These are phyloP conservation scores for Chelonus insularis DNA, from an alignment of 1,140 invertebrate genomes.

Conservation along the genomic window DNA sequence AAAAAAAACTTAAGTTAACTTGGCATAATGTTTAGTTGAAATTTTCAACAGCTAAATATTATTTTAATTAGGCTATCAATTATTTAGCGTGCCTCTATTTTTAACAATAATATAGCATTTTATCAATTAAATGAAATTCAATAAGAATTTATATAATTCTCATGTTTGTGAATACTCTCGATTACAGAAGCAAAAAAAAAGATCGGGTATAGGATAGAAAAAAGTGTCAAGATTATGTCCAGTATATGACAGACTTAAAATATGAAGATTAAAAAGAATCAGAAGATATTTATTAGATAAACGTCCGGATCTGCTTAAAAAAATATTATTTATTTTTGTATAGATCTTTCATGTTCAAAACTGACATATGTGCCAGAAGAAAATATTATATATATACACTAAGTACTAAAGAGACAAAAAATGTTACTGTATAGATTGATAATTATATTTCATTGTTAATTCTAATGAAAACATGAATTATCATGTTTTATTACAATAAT, in stretches of 20 bases:
- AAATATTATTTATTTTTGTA: slow-evolving; percentile 53
- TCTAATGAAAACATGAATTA: slow-evolving; percentile 19
- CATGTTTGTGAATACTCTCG: slow-evolving; percentile 13
- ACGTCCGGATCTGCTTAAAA: slow-evolving; percentile 36
- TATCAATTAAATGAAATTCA: neutral
- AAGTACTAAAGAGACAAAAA: slow-evolving; percentile 32
- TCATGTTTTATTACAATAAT: slow-evolving; percentile 7
- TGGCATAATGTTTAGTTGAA: neutral
- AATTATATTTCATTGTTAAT: slow-evolving; percentile 27
- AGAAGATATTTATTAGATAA: slow-evolving; percentile 7
- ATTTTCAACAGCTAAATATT: no score
- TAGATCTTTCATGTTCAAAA: slow-evolving; percentile 43
- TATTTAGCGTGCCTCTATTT: slow-evolving; percentile 10
- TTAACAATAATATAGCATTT: no score
- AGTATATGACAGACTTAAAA: no score
- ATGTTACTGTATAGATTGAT: slow-evolving; percentile 37
- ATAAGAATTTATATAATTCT: neutral
- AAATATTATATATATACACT: slow-evolving; percentile 37
- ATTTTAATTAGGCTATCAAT: neutral
- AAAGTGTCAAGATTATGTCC: no score
- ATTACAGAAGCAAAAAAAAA: slow-evolving; percentile 21
- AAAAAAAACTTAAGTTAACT: neutral
- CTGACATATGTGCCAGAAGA: slow-evolving; percentile 45
- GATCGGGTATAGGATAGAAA: neutral
- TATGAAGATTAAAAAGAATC: neutral